Conservation (phyloP, 2,888 invertebrate species). For the Drosophila rubida region DNA sequence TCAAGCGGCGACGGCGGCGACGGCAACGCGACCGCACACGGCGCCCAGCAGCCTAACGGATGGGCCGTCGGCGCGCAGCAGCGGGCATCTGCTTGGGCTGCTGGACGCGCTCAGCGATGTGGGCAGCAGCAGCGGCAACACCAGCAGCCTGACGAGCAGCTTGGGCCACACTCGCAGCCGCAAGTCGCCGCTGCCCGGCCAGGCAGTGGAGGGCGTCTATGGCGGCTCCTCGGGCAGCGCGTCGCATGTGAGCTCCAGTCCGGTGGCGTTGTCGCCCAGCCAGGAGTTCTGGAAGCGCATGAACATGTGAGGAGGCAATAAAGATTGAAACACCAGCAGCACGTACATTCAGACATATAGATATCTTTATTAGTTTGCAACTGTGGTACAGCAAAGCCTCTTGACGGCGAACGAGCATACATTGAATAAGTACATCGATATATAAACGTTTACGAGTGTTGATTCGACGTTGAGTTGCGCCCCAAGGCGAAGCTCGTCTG, state of each 20-base stretch:
- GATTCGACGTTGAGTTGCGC: too few relatives aligned
- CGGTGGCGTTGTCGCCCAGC: constrained; percentile 36
- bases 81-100: not conserved
- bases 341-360: not conserved
- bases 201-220: constrained; percentile 5
- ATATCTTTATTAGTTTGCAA: not conserved
- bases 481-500: too few relatives aligned
- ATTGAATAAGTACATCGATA: not conserved
- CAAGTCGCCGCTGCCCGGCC: not conserved
- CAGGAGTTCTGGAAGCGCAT: constrained; percentile 63
- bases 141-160: constrained; percentile 30
- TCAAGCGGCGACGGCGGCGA: not conserved
- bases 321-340: not conserved
- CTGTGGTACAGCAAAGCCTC: constrained; percentile 1
- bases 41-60: constrained; percentile 46
- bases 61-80: not conserved
- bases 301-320: constrained; percentile 39
- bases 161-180: not conserved
- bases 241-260: constrained; percentile 24
- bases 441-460: not conserved
- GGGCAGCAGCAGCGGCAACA: constrained; percentile 18
- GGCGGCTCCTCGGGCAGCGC: constrained; percentile 13
- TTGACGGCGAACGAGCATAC: not conserved
- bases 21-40: constrained; percentile 53
- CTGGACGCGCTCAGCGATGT: constrained; percentile 35